Evolutionary conservation across 2,113 vertebrate species (phyloP), one percentile per base, ranked within the genome.

Genomic region (Plestiodon gilberti): DNA sequence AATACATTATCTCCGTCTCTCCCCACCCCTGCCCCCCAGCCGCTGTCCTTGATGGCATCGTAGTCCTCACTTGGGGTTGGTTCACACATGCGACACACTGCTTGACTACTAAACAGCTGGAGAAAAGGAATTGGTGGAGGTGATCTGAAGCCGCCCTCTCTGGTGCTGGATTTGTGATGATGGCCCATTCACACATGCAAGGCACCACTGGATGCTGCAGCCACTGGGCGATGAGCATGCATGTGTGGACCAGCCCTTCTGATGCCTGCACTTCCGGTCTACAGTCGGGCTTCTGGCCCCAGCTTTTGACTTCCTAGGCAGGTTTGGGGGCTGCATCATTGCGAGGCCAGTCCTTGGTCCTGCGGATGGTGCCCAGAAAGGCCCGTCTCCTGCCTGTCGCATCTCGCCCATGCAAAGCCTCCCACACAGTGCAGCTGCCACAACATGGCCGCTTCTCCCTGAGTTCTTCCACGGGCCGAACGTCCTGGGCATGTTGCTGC

Each of bases 1-100:
- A 9, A 57, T 86, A 6, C 28, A 17, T 28, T 43, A 0, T 4
- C 64, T 25, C 23, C 38, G 25, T 59, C 30, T 0, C 0, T 0
- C 23, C 81, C 59, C 2, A 10, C 33, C 78, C 43, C 1, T 8
- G 35, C 78, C 57, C 33, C 78, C 43, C 1, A 11, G 35, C 78
- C 57, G 71, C 82, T 25, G 1, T 0, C 0, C 43, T 82, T 83
- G 70, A 55, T 8, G 48, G 76, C n/a, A 85, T 33, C 13, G 33
- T 40, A 1, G 22, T 28, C 70, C 43, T 59, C n/a, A n/a, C n/a
- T n/a, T 73, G 2, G 9, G 6, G 23, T 9, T 69, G 43, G 52
- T 73, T 59, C 30, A 20, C 4, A 64, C 28, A 23, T 5, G 30
- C 20, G 33, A 5, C 20, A 8, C 73, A 9, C 4, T n/a, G 71